Evolutionary conservation across 2,113 vertebrate species (phyloP).

Genomic region (Ascaphus truei): DNA sequence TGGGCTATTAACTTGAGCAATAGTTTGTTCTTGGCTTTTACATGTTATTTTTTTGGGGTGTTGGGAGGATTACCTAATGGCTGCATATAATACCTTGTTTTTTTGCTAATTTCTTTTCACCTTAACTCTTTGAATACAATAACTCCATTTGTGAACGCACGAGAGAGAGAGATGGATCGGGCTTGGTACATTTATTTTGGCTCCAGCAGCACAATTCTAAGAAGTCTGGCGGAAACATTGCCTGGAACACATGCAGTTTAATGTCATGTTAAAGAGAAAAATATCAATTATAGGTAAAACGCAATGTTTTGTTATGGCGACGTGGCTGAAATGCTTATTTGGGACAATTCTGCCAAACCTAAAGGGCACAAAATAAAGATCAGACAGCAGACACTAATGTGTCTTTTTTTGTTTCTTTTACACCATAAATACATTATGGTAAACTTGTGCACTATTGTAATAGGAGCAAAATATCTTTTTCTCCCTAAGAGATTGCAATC

Average conservation of each 20-base stretch:
- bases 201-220: not conserved
- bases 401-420: constrained; percentile 64
- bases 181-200: constrained; percentile 4
- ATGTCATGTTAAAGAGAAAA: constrained; percentile 50
- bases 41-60: constrained; percentile 56
- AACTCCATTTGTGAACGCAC: not conserved
- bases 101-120: not conserved
- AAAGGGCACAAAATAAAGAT: constrained; percentile 60
- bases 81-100: constrained; percentile 6
- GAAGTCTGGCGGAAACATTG: not conserved
- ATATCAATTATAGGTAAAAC: constrained; percentile 62
- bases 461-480: constrained; percentile 61
- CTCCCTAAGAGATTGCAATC: constrained; percentile 54
- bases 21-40: constrained; percentile 74
- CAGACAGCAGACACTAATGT: constrained; percentile 54
- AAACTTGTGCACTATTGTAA: constrained; percentile 73
- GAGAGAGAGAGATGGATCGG: not conserved
- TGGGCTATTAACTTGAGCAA: constrained; percentile 67
- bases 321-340: constrained; percentile 64
- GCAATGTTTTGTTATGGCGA: constrained; percentile 64
- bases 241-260: constrained; percentile 36
- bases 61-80: constrained; percentile 44
- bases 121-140: not conserved
- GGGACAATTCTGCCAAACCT: constrained; percentile 67
- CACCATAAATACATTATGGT: constrained; percentile 69